A percentile compares a stretch with the other conserved stretches of the same genome.
Conservation (phyloP, 2,113 vertebrate genomes). For the Oreochromis aureus region DNA sequence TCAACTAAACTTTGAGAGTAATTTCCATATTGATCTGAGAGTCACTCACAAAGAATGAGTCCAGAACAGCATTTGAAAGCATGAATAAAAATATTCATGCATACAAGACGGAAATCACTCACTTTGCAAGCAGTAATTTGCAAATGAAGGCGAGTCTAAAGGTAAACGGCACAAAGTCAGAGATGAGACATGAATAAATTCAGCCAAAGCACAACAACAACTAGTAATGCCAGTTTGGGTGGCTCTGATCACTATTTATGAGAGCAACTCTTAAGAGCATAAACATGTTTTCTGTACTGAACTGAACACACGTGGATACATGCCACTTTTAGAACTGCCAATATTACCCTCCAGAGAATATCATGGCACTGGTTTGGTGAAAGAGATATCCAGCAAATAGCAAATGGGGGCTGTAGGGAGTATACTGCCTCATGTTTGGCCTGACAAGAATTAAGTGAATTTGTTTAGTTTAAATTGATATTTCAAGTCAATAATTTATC, state of each 20-base stretch:
- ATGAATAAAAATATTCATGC: not conserved
- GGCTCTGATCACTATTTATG: constrained; percentile 30
- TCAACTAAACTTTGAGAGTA: not conserved
- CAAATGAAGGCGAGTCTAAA: not conserved
- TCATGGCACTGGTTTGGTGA: not conserved
- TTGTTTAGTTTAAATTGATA: not conserved
- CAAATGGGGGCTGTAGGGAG: not conserved
- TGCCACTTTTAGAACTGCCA: constrained; percentile 45
- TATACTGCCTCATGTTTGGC: not conserved
- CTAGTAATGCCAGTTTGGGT: not conserved
- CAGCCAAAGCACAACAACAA: not conserved
- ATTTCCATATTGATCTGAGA: not conserved
- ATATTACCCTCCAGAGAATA: constrained; percentile 37
- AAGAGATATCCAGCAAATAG: not conserved
- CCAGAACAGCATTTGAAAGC: not conserved
- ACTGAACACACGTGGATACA: constrained; percentile 34
- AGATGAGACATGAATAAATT: not conserved
- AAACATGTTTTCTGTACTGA: constrained; percentile 21
- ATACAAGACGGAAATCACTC: not conserved
- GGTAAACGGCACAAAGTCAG: not conserved
- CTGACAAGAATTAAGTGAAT: not conserved
- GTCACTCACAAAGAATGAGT: not conserved
- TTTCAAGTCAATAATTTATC: not conserved
- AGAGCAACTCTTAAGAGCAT: constrained; percentile 18
- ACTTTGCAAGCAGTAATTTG: not conserved